A percentile compares a stretch with the other conserved stretches of the same genome.
Evolutionary conservation across 1,140 invertebrate species (phyloP).

Genomic region (Drosophila repletoides): DNA sequence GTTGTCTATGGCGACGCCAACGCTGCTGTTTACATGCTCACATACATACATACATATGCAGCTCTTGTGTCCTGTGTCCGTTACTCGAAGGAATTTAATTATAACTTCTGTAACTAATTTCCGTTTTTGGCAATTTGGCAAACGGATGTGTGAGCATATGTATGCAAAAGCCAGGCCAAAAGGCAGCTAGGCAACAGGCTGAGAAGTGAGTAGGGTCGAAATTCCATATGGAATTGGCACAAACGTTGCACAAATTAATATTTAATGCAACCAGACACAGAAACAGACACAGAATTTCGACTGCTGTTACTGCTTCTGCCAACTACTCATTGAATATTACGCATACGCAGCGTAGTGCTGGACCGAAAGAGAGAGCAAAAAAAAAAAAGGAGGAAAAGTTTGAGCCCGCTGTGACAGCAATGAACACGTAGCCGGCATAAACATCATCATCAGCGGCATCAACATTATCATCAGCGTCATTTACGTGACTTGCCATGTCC

Average conservation of each 20-base stretch:
- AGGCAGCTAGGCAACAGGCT: not conserved
- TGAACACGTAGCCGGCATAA: conserved; percentile 67
- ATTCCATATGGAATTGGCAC: conserved; percentile 15
- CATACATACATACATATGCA: conserved; percentile 19
- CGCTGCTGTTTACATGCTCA: conserved; percentile 58
- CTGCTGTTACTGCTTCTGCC: conserved; percentile 34
- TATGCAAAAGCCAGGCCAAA: conserved; percentile 38
- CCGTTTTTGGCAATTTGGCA: conserved; percentile 60
- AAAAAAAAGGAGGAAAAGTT: conserved; percentile 11
- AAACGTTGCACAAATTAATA: conserved; percentile 71
- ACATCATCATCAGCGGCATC: conserved; percentile 50
- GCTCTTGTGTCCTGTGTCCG: conserved; percentile 27
- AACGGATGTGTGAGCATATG: conserved; percentile 47
- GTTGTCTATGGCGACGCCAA: conserved; percentile 48
- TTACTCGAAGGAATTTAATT: conserved; percentile 71
- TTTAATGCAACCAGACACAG: conserved; percentile 60
- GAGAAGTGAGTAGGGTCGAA: no score
- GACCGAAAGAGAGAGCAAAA: not conserved
- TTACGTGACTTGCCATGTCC: conserved; percentile 71
- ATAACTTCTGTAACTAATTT: conserved; percentile 79
- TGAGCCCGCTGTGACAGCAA: conserved; percentile 60
- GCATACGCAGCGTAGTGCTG: conserved; percentile 48
- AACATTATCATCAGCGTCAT: conserved; percentile 62
- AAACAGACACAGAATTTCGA: conserved; percentile 18
- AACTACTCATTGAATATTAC: conserved; percentile 71